phyloP scores from a whole-genome alignment of 1,140 invertebrate species.

The Matsumurasca onukii region DNA sequence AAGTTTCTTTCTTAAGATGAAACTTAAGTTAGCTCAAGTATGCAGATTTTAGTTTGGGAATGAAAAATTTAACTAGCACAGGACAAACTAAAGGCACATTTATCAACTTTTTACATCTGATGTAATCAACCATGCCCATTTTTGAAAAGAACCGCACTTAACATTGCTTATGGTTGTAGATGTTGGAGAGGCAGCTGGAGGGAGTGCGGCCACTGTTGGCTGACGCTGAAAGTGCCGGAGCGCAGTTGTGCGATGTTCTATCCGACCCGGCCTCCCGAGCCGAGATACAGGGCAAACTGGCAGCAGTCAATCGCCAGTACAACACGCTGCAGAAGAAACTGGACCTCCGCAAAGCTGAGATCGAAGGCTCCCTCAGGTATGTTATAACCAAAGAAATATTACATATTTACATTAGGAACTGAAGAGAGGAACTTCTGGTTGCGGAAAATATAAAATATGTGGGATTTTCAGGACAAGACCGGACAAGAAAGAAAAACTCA shows the following conservation, averaged over 20 bases:
- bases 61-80: too few species aligned
- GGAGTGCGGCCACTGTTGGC: conserved; percentile 82
- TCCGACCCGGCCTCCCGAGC: conserved; percentile 86
- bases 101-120: too few species aligned
- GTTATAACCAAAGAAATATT: conserved; percentile 10
- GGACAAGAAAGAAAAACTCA: too few species aligned
- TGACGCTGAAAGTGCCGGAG: conserved; percentile 83
- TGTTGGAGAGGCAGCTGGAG: conserved; percentile 84
- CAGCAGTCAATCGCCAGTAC: conserved; percentile 79
- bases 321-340: conserved; percentile 84
- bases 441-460: too few species aligned
- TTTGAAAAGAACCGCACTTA: too few species aligned
- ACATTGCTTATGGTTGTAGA: too few species aligned
- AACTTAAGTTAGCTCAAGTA: too few species aligned
- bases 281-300: conserved; percentile 87
- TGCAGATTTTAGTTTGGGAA: too few species aligned
- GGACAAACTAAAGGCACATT: too few species aligned
- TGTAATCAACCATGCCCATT: too few species aligned
- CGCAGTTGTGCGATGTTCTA: conserved; percentile 83
- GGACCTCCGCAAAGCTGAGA: conserved; percentile 85
- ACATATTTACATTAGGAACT: background rate
- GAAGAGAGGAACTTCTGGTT: background rate
- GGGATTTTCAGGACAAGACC: too few species aligned
- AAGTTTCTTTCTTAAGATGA: too few species aligned
- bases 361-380: conserved; percentile 75